Conservation (phyloP, 2,113 vertebrate species). For the Dinomys branickii region DNA sequence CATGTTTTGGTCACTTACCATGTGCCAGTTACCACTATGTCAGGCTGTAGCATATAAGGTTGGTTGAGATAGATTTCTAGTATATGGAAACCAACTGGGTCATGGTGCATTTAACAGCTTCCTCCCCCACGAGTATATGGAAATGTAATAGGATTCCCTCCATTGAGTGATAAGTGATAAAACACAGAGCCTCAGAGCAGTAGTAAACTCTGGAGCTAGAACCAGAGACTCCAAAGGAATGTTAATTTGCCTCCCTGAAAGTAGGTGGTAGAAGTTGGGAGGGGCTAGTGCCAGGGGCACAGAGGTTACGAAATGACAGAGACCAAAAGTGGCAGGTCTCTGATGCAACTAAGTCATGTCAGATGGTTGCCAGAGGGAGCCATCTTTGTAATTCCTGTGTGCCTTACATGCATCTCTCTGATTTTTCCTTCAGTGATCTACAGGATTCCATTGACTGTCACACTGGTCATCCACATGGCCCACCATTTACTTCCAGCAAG, state of each 20-base stretch:
- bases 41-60: not conserved
- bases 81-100: not conserved
- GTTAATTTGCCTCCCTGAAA: not conserved
- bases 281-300: not conserved
- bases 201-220: not conserved
- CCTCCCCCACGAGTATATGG: not conserved
- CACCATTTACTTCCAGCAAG: slow-evolving; percentile 60
- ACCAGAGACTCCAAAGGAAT: not conserved
- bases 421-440: slow-evolving; percentile 73
- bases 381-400: not conserved
- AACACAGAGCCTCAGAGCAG: not conserved
- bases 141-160: not conserved
- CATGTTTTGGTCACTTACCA: slow-evolving; percentile 24
- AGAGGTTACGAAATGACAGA: not conserved
- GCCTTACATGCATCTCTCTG: slow-evolving; percentile 56
- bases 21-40: not conserved
- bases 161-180: not conserved
- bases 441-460: slow-evolving; percentile 70
- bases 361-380: not conserved
- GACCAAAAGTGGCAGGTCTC: not conserved
- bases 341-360: not conserved
- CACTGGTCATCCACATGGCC: not conserved
- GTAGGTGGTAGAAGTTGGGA: not conserved
- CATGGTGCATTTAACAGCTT: not conserved
- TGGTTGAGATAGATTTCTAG: not conserved